A percentile compares a stretch with the other conserved stretches of the same genome.
phyloP scores from a whole-genome alignment of 2,888 invertebrate genomes.

The Amphipoea oculea region DNA sequence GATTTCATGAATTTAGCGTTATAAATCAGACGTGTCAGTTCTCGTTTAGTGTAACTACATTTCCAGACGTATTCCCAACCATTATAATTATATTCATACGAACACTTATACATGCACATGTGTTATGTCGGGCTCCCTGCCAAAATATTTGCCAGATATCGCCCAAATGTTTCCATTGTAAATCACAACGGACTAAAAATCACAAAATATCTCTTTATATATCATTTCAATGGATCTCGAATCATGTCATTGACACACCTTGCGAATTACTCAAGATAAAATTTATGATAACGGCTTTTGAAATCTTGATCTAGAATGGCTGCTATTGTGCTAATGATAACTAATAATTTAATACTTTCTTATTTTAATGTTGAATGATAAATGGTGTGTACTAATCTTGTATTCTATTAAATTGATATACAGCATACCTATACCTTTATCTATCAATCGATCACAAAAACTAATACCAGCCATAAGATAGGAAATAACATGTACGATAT shows the following conservation, averaged over 20 bases:
- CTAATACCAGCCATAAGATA: conserved; percentile 28
- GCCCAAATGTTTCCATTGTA: conserved; percentile 68
- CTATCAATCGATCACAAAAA: conserved; percentile 26
- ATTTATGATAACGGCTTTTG: conserved; percentile 52
- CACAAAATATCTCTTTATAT: conserved; percentile 45
- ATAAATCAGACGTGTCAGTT: conserved; percentile 73
- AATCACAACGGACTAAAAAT: conserved; percentile 66
- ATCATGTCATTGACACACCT: conserved; percentile 70
- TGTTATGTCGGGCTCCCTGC: conserved; percentile 71
- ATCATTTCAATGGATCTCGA: conserved; percentile 57
- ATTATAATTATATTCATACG: conserved; percentile 58
- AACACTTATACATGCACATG: conserved; percentile 53
- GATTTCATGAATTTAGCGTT: conserved; percentile 68
- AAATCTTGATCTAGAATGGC: conserved; percentile 39
- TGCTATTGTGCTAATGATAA: conserved; percentile 39
- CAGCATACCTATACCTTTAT: background rate
- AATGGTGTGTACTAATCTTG: conserved; percentile 16
- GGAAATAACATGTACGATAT: conserved; percentile 32
- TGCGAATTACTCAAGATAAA: conserved; percentile 46
- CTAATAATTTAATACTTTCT: conserved; percentile 30
- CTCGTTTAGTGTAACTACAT: conserved; percentile 70
- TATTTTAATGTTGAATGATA: conserved; percentile 23
- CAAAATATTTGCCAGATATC: conserved; percentile 74
- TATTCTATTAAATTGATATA: conserved; percentile 14
- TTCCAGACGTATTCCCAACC: conserved; percentile 66